A percentile compares a stretch with the other conserved stretches of the same genome.
phyloP scores from a whole-genome alignment of 2,797 vertebrate species.

The Pseudotriccus pelzelni region DNA sequence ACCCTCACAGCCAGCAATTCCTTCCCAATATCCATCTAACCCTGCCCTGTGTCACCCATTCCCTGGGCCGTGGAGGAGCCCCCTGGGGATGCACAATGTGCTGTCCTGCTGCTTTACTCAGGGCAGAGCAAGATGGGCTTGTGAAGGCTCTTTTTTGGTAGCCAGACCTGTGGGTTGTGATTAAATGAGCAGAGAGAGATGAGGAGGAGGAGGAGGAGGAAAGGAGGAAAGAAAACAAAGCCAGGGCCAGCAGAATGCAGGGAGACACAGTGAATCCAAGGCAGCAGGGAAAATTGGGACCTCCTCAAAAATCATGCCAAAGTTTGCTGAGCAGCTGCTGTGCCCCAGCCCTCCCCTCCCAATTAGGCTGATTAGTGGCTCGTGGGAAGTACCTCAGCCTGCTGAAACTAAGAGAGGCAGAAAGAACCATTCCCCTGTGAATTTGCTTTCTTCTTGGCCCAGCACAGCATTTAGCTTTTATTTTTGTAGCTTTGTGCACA shows the following conservation, averaged over 20 bases:
- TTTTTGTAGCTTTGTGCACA: neutral
- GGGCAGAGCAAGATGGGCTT: neutral
- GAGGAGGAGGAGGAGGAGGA: too few species aligned
- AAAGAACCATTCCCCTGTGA: neutral
- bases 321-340: neutral
- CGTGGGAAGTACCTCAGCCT: neutral
- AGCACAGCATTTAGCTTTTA: neutral
- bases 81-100: rapidly evolving
- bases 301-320: neutral
- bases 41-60: neutral
- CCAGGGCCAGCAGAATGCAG: neutral
- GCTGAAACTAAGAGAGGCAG: neutral
- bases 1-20: neutral
- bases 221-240: neutral
- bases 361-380: neutral
- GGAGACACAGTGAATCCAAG: neutral
- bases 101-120: neutral
- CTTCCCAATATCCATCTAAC: neutral
- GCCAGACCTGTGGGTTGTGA: neutral
- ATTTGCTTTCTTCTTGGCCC: slow-evolving; percentile 11
- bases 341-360: neutral
- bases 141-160: neutral
- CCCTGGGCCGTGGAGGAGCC: rapidly evolving
- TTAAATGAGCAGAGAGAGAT: neutral
- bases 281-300: neutral